Conservation (phyloP, 2,888 invertebrate species). For the Cheilosia grossa region DNA sequence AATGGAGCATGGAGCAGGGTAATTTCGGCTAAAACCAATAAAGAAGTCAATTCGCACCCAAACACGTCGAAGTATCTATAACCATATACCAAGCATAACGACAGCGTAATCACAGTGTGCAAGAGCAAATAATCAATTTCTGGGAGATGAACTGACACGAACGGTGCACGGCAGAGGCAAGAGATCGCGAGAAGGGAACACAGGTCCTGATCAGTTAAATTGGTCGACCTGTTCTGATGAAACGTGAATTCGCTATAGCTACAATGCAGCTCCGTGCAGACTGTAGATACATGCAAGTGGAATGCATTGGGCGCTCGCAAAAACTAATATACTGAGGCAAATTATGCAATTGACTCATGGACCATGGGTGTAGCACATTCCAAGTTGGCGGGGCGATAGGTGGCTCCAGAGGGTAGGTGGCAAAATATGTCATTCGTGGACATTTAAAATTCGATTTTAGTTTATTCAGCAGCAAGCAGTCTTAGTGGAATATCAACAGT, state of each 20-base stretch:
- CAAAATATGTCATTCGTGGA: too few relatives aligned
- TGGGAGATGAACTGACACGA: slow-evolving; percentile 59
- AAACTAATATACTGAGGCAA: slow-evolving; percentile 3
- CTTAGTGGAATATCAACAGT: too few relatives aligned
- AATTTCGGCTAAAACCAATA: slow-evolving; percentile 68
- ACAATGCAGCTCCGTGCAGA: slow-evolving; percentile 5
- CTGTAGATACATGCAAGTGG: not conserved
- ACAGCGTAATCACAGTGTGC: slow-evolving; percentile 60
- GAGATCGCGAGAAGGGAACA: slow-evolving; percentile 16
- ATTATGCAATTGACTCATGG: slow-evolving; percentile 28
- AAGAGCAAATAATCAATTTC: slow-evolving; percentile 73
- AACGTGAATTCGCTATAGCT: slow-evolving; percentile 53
- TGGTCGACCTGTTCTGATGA: slow-evolving; percentile 69
- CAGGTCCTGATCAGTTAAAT: slow-evolving; percentile 72
- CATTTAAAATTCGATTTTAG: not conserved
- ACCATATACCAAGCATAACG: slow-evolving; percentile 16
- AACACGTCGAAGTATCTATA: slow-evolving; percentile 22
- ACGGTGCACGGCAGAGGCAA: slow-evolving; percentile 6
- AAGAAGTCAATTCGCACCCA: slow-evolving; percentile 68
- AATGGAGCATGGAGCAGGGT: not conserved
- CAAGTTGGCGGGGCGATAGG: not conserved
- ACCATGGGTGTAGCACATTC: slow-evolving; percentile 40
- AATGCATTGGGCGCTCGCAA: slow-evolving; percentile 21
- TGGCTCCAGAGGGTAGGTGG: not conserved
- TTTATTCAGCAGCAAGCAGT: too few relatives aligned